Conservation (phyloP, 2,888 invertebrate species). For the Myopa tessellatipennis region DNA sequence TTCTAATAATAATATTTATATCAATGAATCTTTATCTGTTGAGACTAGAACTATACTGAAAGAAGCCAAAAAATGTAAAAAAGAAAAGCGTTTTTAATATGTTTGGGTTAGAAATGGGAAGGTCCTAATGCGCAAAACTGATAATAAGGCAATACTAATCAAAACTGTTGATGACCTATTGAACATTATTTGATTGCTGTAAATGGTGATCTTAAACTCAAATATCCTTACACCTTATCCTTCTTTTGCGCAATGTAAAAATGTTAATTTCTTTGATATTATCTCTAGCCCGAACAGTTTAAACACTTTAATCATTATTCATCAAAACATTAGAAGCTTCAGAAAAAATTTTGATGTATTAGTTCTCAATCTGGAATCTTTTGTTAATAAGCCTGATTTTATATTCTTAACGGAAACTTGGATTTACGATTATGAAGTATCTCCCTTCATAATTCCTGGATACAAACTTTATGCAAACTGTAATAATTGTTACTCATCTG, state of each 20-base stretch:
- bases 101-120: conserved; percentile 6
- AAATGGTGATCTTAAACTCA: background rate
- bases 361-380: background rate
- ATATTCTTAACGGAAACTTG: conserved; percentile 12
- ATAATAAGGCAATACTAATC: background rate
- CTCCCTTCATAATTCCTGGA: background rate
- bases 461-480: conserved; percentile 9
- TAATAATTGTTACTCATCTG: background rate
- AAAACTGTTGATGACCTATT: background rate
- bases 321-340: background rate
- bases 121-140: conserved; percentile 1
- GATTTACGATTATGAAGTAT: conserved; percentile 15
- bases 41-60: background rate
- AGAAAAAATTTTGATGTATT: background rate
- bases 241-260: background rate
- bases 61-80: background rate
- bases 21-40: conserved; percentile 6
- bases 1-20: background rate
- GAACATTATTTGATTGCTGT: background rate
- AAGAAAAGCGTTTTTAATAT: conserved; percentile 6
- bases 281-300: background rate
- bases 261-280: conserved; percentile 19
- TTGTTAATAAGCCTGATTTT: conserved; percentile 5
- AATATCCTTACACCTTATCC: background rate
- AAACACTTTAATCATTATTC: background rate